These are phyloP conservation scores for Zeus faber DNA, from an alignment of 2,113 vertebrate species.

Conservation along the genomic window DNA sequence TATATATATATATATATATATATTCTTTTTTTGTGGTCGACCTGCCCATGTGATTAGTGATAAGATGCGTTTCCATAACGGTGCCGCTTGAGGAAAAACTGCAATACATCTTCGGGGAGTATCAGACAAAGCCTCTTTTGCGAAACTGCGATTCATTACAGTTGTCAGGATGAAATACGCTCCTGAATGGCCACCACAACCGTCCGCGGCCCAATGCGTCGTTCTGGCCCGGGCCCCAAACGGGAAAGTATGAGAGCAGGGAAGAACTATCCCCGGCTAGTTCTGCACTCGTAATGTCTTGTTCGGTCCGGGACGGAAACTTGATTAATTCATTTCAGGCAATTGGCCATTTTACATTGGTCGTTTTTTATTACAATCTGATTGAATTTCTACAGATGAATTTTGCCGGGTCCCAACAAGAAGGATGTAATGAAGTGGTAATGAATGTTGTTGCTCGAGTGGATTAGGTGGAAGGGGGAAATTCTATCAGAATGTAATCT, in stretches of 20 bases:
- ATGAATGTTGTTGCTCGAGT: no score
- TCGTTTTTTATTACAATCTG: no score
- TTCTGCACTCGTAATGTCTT: not conserved
- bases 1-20: no score
- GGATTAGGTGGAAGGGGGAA: no score
- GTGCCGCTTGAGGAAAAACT: not conserved
- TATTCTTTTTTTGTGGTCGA: no score
- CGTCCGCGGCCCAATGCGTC: not conserved
- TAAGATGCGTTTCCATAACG: constrained; percentile 2
- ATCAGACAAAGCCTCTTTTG: not conserved
- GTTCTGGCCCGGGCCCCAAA: not conserved
- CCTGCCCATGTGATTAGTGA: not conserved
- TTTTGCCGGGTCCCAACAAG: no score
- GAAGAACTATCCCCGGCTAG: not conserved
- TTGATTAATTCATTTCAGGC: constrained; percentile 8
- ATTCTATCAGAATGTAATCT: no score
- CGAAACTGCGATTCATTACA: constrained; percentile 1
- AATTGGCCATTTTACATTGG: no score
- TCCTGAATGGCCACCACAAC: not conserved
- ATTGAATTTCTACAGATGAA: no score
- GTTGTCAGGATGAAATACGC: not conserved
- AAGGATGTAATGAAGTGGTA: no score
- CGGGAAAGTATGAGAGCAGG: not conserved
- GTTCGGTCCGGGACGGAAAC: not conserved
- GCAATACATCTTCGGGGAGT: constrained; percentile 18